phyloP scores from a whole-genome alignment of 2,797 vertebrate genomes.

The Varecia variegata region DNA sequence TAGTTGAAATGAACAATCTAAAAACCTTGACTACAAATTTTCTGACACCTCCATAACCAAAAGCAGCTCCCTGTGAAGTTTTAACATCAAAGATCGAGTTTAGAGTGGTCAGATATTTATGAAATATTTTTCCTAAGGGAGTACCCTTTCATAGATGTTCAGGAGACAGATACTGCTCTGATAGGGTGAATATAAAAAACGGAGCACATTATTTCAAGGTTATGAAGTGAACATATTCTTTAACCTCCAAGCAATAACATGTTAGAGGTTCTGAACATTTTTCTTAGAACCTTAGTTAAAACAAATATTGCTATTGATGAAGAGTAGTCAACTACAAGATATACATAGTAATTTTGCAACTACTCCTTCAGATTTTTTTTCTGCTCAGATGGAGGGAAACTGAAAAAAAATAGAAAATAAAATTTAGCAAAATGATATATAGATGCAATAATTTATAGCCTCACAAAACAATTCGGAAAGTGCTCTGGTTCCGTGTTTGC shows the following conservation, averaged over 20 bases:
- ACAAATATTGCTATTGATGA: slow-evolving; percentile 54
- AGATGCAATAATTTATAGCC: neutral
- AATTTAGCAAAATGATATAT: neutral
- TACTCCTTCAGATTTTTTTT: neutral
- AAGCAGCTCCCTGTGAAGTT: slow-evolving; percentile 65
- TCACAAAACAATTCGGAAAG: neutral
- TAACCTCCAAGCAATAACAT: slow-evolving; percentile 35
- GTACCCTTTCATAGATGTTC: slow-evolving; percentile 37
- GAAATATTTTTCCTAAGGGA: slow-evolving; percentile 61
- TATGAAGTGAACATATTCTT: slow-evolving; percentile 55
- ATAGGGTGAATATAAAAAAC: neutral
- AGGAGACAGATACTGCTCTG: neutral
- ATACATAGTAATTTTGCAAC: neutral
- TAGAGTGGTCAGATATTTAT: slow-evolving; percentile 62
- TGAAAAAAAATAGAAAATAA: neutral
- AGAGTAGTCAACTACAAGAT: slow-evolving; percentile 24
- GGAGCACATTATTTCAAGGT: slow-evolving; percentile 50
- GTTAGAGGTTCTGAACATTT: slow-evolving; percentile 28
- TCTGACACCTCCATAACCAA: slow-evolving; percentile 52
- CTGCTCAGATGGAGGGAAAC: neutral
- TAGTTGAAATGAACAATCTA: slow-evolving; percentile 47
- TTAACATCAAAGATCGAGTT: slow-evolving; percentile 70
- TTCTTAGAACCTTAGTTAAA: slow-evolving; percentile 68
- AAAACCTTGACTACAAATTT: slow-evolving; percentile 16
- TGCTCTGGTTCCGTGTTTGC: neutral